Percentiles rank a stretch among this genome's conserved stretches.
phyloP scores from a whole-genome alignment of 2,888 invertebrate genomes.

The Hydraecia micacea region DNA sequence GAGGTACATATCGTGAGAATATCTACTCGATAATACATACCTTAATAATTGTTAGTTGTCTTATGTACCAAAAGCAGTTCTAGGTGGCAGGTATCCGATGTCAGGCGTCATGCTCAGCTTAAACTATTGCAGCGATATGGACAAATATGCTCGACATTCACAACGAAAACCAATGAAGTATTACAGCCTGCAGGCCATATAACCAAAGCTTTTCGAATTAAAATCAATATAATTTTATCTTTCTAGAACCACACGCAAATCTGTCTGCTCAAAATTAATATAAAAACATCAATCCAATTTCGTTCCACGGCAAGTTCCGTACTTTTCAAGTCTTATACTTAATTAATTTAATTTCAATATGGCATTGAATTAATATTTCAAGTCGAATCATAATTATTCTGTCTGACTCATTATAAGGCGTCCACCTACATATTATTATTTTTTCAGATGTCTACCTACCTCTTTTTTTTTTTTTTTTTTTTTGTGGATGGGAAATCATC shows the following conservation, averaged over 20 bases:
- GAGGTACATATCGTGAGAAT: constrained; percentile 44
- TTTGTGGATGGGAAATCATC: no score
- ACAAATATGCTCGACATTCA: constrained; percentile 39
- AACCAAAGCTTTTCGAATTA: constrained; percentile 3
- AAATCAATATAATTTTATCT: constrained; percentile 24
- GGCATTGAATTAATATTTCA: constrained; percentile 63
- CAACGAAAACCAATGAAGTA: constrained; percentile 19
- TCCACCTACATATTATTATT: constrained; percentile 53
- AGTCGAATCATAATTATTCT: constrained; percentile 49
- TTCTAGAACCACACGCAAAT: constrained; percentile 13
- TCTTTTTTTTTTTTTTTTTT: no score
- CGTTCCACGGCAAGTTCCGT: constrained; percentile 64
- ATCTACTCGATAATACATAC: constrained; percentile 55
- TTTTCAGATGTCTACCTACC: constrained; percentile 40
- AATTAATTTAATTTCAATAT: constrained; percentile 64
- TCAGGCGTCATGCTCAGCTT: constrained; percentile 34
- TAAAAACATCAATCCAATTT: constrained; percentile 71
- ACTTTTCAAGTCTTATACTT: constrained; percentile 41
- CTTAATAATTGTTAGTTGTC: constrained; percentile 29
- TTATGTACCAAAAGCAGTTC: constrained; percentile 34
- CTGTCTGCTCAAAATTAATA: constrained; percentile 56
- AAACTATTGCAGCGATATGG: constrained; percentile 14
- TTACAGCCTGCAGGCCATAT: constrained; percentile 7
- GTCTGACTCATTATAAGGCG: constrained; percentile 52
- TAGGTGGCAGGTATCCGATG: constrained; percentile 52